A percentile compares a stretch with the other conserved stretches of the same genome.
These are phyloP conservation scores for Ophioninae sp. DNA, from an alignment of 2,888 invertebrate species.

Conservation along the genomic window DNA sequence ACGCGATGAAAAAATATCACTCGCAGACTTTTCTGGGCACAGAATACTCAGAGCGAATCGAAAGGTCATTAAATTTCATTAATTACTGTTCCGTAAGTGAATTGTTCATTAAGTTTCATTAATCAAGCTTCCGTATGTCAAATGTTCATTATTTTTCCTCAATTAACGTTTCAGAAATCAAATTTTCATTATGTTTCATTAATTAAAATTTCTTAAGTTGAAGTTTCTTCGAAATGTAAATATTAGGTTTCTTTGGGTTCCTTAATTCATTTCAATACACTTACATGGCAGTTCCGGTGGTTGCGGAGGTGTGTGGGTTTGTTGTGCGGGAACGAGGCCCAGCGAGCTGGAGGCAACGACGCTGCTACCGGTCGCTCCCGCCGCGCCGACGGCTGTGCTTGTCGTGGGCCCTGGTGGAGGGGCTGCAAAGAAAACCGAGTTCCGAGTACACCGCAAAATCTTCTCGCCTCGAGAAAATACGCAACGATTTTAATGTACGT, in stretches of 20 bases:
- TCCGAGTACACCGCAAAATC: background rate
- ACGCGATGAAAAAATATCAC: too few relatives aligned
- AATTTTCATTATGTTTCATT: too few relatives aligned
- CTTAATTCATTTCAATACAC: conserved; percentile 43
- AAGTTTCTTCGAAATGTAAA: too few relatives aligned
- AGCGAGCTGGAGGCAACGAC: conserved; percentile 80
- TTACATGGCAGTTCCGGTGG: conserved; percentile 88
- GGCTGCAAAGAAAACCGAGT: conserved; percentile 75
- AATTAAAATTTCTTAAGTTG: too few relatives aligned
- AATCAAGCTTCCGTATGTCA: too few relatives aligned
- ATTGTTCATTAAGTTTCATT: background rate
- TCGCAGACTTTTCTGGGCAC: too few relatives aligned
- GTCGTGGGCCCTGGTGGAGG: conserved; percentile 83
- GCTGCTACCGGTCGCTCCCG: conserved; percentile 82
- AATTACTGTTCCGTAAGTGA: too few relatives aligned
- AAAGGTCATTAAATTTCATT: background rate
- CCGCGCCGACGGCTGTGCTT: conserved; percentile 81
- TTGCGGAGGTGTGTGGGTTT: conserved; percentile 84
- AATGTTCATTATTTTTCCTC: too few relatives aligned
- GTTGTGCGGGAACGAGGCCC: conserved; percentile 83
- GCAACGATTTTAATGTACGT: background rate
- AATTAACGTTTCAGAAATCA: too few relatives aligned
- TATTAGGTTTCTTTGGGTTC: too few relatives aligned
- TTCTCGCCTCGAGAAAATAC: background rate
- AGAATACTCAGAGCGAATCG: background rate